phyloP scores from a whole-genome alignment of 2,888 invertebrate species.

The Drosophila nr. medialis region DNA sequence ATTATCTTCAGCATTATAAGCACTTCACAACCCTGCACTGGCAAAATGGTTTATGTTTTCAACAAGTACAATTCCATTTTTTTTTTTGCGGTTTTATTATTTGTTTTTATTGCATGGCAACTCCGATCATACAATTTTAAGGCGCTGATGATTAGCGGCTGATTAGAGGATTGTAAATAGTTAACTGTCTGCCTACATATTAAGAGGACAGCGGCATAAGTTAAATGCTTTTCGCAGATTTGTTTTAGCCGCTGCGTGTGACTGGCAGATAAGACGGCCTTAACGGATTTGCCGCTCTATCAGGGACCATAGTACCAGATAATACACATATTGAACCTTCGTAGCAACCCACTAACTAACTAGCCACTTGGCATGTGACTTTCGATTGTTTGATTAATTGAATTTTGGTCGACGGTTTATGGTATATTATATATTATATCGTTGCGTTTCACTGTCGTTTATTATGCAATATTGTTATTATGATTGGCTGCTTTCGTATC shows the following conservation, averaged over 20 bases:
- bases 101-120: conserved; percentile 48
- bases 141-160: conserved; percentile 36
- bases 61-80: conserved; percentile 6
- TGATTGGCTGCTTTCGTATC: conserved; percentile 37
- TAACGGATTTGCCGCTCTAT: conserved; percentile 55
- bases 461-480: conserved; percentile 43
- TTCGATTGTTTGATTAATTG: conserved; percentile 37
- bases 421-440: too few relatives aligned
- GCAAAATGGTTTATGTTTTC: not conserved
- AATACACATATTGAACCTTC: conserved; percentile 14
- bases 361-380: conserved; percentile 27
- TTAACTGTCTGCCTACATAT: conserved; percentile 37
- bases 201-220: conserved; percentile 32
- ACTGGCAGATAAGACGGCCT: conserved; percentile 29
- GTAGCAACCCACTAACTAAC: conserved; percentile 10
- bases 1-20: not conserved
- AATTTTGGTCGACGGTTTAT: conserved; percentile 34
- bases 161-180: conserved; percentile 59
- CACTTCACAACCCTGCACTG: conserved; percentile 8
- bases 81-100: not conserved
- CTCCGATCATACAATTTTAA: conserved; percentile 11
- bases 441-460: conserved; percentile 26
- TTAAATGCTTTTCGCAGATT: conserved; percentile 61
- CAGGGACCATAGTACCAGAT: conserved; percentile 19
- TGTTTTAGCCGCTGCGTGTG: conserved; percentile 12